Evolutionary conservation across 2,113 vertebrate genomes (phyloP), one percentile per base, ranked within the genome.

Genomic region (Dasypus novemcinctus): DNA sequence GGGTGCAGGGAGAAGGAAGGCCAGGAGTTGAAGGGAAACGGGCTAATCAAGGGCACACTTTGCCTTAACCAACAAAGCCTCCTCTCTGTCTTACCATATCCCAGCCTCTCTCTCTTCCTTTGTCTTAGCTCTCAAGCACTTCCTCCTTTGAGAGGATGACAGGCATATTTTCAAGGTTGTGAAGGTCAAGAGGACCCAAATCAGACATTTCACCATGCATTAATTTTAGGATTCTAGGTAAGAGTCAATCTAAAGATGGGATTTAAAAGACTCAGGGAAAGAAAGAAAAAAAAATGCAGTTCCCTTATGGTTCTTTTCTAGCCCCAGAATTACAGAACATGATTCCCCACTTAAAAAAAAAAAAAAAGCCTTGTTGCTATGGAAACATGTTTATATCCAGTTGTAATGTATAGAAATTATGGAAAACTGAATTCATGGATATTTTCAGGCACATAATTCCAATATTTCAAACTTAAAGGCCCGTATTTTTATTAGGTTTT

Each of bases 381-480:
- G 17, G 10, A 43, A 85, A 54, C 8, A 76, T 76, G 27, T 91
- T 94, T 90, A 38, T 21, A 41, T 59, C 12, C 94, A 82, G 13
- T 68, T 14, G 87, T 79, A 64, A 36, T 61, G 13, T 46, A 91
- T 2, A 57, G 2, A 79, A 93, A 76, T 93, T 63, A 86, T 52
- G 38, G 92, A 91, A 91, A 64, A 54, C 1, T 68, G 59, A 95
- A 33, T 36, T 81, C 21, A 33, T n/a, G 18, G 21, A 36, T 43
- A 94, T 85, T 95, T 81, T 15, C 20, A 93, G 23, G 17, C 27
- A 29, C 59, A 17, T 31, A 86, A 33, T 41, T 86, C 18, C 49
- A 49, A 25, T 18, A 79, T 93, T 94, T 66, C 23, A 41, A 95
- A 75, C 14, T 75, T 79, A 82, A 79, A 96, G 68, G 43, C 11